Evolutionary conservation across 2,797 vertebrate species (phyloP), one percentile per base, ranked within the genome.

Genomic region (Lepilemur ruficaudatus): DNA sequence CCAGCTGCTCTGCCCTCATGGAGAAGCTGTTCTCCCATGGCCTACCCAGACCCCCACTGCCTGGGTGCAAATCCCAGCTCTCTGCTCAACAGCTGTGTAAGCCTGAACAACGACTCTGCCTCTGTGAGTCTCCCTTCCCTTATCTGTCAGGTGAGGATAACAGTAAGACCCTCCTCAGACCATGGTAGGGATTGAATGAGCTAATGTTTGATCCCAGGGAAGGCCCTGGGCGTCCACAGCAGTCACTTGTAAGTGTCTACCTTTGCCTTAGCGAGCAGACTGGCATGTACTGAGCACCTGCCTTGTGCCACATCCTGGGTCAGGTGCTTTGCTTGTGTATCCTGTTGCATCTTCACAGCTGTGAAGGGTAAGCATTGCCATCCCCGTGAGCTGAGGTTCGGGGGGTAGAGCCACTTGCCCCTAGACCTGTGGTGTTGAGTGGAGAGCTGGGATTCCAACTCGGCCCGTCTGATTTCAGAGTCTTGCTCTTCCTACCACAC

Each of bases 221-320:
- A 73, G 38, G 22, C 7, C 28, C 55, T 18, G 78, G 38, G 46
- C 4, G 0, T 55, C 13, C 3, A 2, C 0, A 13, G 32, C 28
- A 13, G 18, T 61, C 46, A 41, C 25, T 55, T 17, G 3, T 13
- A 30, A 30, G 48, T 32, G n/a, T 15, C 52, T 7, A 7, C 7
- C 61, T 9, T 46, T 14, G 70, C 23, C 2, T 43, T 63, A 43
- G 1, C 9, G 22, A 90, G 50, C 23, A 73, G 70, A 28, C 12
- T 35, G 80, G 50, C 25, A 46, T 46, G 73, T 59, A 13, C 67
- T 12, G 17, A 73, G 73, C 67, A 78, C 35, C 20, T 32, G 17
- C 5, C 78, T 46, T 48, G 35, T 17, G 59, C 61, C 89, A 61
- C 12, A 8, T 1, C 50, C 1, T 3, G 15, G 12, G 23, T 23